Conservation (phyloP, 2,797 vertebrate genomes). For the Clarias pachynema region DNA sequence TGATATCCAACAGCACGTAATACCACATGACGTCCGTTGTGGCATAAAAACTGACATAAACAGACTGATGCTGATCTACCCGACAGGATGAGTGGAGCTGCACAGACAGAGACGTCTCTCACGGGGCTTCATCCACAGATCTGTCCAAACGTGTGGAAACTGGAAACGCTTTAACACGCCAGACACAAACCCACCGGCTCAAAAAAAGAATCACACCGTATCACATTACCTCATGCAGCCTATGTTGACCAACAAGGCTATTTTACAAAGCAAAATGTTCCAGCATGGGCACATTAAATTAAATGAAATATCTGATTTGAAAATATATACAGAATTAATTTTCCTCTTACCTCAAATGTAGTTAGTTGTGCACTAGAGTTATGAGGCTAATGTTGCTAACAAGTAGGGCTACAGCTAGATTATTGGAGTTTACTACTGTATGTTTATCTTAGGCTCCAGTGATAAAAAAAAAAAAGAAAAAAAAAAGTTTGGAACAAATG, state of each 20-base stretch:
- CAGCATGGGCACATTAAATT: background rate
- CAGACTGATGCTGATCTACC: conserved; percentile 24
- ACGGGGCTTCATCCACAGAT: conserved; percentile 21
- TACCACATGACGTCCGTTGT: background rate
- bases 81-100: conserved; percentile 26
- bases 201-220: conserved; percentile 28
- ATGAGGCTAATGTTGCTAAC: background rate
- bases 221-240: conserved; percentile 41
- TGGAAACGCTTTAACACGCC: conserved; percentile 27
- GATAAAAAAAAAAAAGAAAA: background rate
- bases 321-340: background rate
- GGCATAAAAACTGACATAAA: conserved; percentile 17
- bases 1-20: conserved; percentile 26
- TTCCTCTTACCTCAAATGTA: conserved; percentile 22
- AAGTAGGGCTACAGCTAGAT: background rate
- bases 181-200: conserved; percentile 1
- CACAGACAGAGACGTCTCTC: conserved; percentile 7
- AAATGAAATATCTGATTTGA: background rate
- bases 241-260: conserved; percentile 12
- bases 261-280: conserved; percentile 35
- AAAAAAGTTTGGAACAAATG: background rate
- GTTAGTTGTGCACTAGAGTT: conserved; percentile 23
- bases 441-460: background rate
- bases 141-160: conserved; percentile 27
- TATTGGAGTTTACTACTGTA: too few relatives aligned